A percentile compares a stretch with the other conserved stretches of the same genome.
phyloP scores from a whole-genome alignment of 2,888 invertebrate species.

The Pseudococcus viburni region DNA sequence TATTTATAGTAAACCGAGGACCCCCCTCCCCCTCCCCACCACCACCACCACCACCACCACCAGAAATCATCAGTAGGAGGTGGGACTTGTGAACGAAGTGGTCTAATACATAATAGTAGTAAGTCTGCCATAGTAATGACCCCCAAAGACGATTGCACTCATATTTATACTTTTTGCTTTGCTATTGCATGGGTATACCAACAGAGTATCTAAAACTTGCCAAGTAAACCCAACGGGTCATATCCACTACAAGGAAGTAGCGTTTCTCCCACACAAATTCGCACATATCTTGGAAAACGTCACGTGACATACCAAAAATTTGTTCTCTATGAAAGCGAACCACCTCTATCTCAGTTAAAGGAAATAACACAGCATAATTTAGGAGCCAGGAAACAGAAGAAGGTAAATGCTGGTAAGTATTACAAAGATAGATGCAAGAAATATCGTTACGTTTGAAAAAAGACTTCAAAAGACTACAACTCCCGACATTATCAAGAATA shows the following conservation, averaged over 20 bases:
- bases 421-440: not conserved
- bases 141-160: no score
- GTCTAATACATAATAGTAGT: no score
- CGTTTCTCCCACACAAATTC: not conserved
- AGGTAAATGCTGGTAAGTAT: not conserved
- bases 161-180: no score
- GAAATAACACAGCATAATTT: not conserved
- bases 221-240: not conserved
- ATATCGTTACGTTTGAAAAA: not conserved
- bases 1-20: no score
- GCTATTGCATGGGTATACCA: no score
- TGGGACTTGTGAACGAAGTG: no score
- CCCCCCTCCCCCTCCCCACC: no score
- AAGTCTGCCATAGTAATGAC: no score
- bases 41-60: no score
- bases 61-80: no score
- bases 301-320: not conserved
- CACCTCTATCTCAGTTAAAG: accelerated
- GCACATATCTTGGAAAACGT: not conserved
- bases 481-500: not conserved
- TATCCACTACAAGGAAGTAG: not conserved
- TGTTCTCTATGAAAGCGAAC: not conserved
- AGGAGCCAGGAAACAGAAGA: accelerated
- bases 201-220: no score
- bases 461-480: not conserved